Conservation (phyloP, 2,113 vertebrate species). For the Forbesichthys agassizii region DNA sequence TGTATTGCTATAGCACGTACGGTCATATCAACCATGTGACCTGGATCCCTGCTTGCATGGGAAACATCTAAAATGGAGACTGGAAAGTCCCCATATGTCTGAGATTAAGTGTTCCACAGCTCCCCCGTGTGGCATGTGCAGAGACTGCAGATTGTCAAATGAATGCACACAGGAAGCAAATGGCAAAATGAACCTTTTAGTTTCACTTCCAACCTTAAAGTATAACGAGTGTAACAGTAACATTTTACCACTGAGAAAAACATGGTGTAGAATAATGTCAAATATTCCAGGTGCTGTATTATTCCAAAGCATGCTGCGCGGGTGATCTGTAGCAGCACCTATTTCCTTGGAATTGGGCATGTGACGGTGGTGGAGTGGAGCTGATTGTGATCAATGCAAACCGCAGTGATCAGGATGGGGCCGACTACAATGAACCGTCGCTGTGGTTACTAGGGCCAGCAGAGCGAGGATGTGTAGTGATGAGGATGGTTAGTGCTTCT, state of each 20-base stretch:
- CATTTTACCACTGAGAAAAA: conserved; percentile 52
- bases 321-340: conserved; percentile 49
- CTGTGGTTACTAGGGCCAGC: conserved; percentile 4
- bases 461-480: conserved; percentile 24
- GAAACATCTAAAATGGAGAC: too few relatives aligned
- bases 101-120: conserved; percentile 4
- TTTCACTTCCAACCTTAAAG: conserved; percentile 62
- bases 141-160: conserved; percentile 20
- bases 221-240: conserved; percentile 61
- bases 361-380: background rate
- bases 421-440: conserved; percentile 7
- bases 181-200: conserved; percentile 63
- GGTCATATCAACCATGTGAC: conserved; percentile 56
- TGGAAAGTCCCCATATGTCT: too few relatives aligned
- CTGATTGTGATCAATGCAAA: too few relatives aligned
- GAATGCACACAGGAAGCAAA: conserved; percentile 45
- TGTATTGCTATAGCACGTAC: too few relatives aligned
- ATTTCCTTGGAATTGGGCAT: conserved; percentile 64
- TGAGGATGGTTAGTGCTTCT: conserved; percentile 6
- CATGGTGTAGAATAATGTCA: conserved; percentile 44
- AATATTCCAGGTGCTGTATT: conserved; percentile 14
- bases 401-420: too few relatives aligned
- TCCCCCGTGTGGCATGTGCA: conserved; percentile 43
- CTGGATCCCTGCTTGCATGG: conserved; percentile 34
- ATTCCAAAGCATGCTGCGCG: conserved; percentile 59